These are phyloP conservation scores for Epinephelus lanceolatus DNA, from an alignment of 2,113 vertebrate genomes.

Conservation along the genomic window DNA sequence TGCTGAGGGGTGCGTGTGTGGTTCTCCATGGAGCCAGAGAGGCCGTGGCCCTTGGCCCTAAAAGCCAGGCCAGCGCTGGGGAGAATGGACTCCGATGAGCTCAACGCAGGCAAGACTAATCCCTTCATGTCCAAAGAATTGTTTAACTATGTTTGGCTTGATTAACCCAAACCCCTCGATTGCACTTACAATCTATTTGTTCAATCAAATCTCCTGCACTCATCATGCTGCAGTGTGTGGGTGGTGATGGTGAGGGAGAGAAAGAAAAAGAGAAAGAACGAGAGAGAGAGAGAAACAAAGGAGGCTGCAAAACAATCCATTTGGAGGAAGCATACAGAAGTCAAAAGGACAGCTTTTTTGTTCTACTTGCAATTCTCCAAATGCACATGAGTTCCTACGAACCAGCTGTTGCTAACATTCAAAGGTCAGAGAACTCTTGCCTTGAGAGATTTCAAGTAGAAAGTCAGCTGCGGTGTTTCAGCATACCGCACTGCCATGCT, in stretches of 20 bases:
- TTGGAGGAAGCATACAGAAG: constrained; percentile 55
- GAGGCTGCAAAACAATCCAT: constrained; percentile 55
- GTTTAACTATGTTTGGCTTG: constrained; percentile 79
- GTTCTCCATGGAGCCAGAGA: constrained; percentile 70
- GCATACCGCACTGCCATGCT: constrained; percentile 48
- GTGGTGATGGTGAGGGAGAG: constrained; percentile 52
- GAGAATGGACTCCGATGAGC: constrained; percentile 76
- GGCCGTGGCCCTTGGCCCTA: constrained; percentile 76
- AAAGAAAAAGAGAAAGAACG: constrained; percentile 29
- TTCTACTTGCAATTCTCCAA: constrained; percentile 63
- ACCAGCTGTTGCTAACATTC: constrained; percentile 71
- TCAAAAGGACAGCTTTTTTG: constrained; percentile 68
- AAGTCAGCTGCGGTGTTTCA: constrained; percentile 55
- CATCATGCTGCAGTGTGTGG: constrained; percentile 57
- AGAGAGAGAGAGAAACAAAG: constrained; percentile 41
- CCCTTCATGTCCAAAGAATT: constrained; percentile 81
- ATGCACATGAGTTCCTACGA: constrained; percentile 53
- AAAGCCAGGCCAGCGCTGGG: constrained; percentile 60
- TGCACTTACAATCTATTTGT: constrained; percentile 79
- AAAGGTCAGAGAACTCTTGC: constrained; percentile 76
- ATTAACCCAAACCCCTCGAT: constrained; percentile 81
- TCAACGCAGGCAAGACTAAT: constrained; percentile 80
- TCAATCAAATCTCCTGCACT: constrained; percentile 73
- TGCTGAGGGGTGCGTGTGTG: constrained; percentile 74
- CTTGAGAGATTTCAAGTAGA: constrained; percentile 62